Evolutionary conservation across 2,797 vertebrate genomes (phyloP).

Genomic region (Phyllotis vaccarum): DNA sequence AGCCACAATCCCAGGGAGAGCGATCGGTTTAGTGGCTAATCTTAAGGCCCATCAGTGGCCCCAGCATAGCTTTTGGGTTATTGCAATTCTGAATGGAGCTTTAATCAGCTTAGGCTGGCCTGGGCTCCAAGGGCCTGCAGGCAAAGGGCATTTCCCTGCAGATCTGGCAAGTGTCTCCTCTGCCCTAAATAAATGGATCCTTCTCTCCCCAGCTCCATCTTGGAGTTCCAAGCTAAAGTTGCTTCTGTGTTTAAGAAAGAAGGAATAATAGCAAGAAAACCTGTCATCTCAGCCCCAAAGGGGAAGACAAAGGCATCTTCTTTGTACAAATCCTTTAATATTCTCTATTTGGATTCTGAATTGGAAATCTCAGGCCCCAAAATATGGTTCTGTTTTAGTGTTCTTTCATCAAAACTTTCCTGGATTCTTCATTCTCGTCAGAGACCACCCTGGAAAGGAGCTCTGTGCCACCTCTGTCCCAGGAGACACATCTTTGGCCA

Average conservation of each 20-base stretch:
- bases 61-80: conserved; percentile 77
- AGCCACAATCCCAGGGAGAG: conserved; percentile 84
- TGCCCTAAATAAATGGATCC: conserved; percentile 61
- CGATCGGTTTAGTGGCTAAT: conserved; percentile 85
- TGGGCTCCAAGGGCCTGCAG: conserved; percentile 34
- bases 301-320: not conserved
- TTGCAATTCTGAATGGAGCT: conserved; percentile 73
- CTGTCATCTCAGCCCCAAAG: conserved; percentile 38
- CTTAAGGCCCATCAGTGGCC: conserved; percentile 80
- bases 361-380: conserved; percentile 71
- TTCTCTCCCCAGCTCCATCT: conserved; percentile 65
- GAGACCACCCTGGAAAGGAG: conserved; percentile 81
- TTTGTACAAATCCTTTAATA: conserved; percentile 38
- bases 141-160: conserved; percentile 73
- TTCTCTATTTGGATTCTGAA: conserved; percentile 63
- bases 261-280: conserved; percentile 2
- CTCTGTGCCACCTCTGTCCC: conserved; percentile 66
- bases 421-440: conserved; percentile 68
- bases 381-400: conserved; percentile 81
- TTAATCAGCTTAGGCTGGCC: conserved; percentile 76
- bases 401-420: conserved; percentile 64
- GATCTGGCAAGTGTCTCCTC: conserved; percentile 59
- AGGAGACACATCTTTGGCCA: conserved; percentile 62
- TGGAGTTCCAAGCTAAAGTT: conserved; percentile 52
- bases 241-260: conserved; percentile 54